Percentiles rank a stretch among this genome's conserved stretches.
These are phyloP conservation scores for Brachyhypopomus gauderio DNA, from an alignment of 2,113 vertebrate genomes.

Conservation along the genomic window DNA sequence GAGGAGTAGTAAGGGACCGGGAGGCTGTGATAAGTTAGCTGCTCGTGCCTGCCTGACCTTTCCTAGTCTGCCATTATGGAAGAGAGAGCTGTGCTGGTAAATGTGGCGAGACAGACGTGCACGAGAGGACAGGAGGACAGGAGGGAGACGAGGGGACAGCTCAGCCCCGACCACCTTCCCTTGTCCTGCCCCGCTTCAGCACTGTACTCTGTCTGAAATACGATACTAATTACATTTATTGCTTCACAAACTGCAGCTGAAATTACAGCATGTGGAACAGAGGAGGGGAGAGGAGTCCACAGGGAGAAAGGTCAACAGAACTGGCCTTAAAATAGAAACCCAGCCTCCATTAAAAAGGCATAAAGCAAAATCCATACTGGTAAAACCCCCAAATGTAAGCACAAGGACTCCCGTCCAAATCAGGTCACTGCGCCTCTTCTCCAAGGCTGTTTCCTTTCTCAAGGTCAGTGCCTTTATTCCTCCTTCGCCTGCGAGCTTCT, in stretches of 20 bases:
- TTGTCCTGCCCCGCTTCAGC: background rate
- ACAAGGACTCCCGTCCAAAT: conserved; percentile 29
- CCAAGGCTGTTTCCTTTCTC: conserved; percentile 8
- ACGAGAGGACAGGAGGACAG: too few relatives aligned
- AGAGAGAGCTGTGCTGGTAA: too few relatives aligned
- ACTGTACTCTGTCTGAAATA: conserved; percentile 41
- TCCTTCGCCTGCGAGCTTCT: conserved; percentile 4
- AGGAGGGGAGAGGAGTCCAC: background rate
- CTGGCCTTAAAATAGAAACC: conserved; percentile 42
- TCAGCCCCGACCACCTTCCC: background rate
- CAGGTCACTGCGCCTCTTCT: conserved; percentile 15
- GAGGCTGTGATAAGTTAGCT: too few relatives aligned
- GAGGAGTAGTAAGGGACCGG: too few relatives aligned
- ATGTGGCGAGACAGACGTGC: too few relatives aligned
- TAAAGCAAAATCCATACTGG: conserved; percentile 44
- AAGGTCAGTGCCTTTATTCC: conserved; percentile 36
- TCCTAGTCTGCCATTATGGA: too few relatives aligned
- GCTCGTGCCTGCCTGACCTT: background rate
- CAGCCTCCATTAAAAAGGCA: conserved; percentile 43
- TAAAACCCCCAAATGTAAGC: conserved; percentile 36
- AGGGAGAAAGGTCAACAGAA: conserved; percentile 48
- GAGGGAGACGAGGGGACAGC: background rate
- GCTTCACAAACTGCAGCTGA: conserved; percentile 51
- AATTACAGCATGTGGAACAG: conserved; percentile 39
- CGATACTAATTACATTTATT: conserved; percentile 57